Evolutionary conservation across 2,888 invertebrate species (phyloP).

Genomic region (Labia minor): DNA sequence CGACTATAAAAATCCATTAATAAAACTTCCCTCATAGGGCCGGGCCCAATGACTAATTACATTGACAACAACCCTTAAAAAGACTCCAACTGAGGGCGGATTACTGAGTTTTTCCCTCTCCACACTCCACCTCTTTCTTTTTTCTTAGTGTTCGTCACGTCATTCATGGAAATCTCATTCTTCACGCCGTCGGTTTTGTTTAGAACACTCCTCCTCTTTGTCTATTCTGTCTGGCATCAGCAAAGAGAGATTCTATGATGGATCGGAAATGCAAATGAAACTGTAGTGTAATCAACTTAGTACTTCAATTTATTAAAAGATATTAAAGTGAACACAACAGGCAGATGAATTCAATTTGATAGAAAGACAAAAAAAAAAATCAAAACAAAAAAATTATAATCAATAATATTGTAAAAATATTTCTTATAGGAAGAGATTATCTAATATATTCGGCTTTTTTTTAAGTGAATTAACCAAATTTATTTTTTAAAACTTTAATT

Average conservation of each 20-base stretch:
- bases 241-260: background rate
- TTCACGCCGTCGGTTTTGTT: background rate
- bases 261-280: conserved; percentile 13
- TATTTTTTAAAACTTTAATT: no score
- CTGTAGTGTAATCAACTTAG: conserved; percentile 1
- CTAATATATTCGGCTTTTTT: no score
- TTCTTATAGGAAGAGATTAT: no score
- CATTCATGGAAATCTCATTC: no score
- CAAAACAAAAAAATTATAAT: no score
- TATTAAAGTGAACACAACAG: background rate
- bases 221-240: background rate
- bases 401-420: no score
- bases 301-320: background rate
- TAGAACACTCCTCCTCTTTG: background rate
- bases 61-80: conserved; percentile 7
- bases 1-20: background rate
- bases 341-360: background rate
- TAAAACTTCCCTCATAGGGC: background rate
- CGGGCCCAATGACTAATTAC: background rate
- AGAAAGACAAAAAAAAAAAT: no score
- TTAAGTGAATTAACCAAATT: no score
- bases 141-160: no score
- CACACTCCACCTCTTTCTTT: no score
- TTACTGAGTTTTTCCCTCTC: no score
- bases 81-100: background rate